Percentiles rank a stretch among this genome's conserved stretches.
Conservation (phyloP, 2,797 vertebrate genomes). For the Onychomys leucogaster region DNA sequence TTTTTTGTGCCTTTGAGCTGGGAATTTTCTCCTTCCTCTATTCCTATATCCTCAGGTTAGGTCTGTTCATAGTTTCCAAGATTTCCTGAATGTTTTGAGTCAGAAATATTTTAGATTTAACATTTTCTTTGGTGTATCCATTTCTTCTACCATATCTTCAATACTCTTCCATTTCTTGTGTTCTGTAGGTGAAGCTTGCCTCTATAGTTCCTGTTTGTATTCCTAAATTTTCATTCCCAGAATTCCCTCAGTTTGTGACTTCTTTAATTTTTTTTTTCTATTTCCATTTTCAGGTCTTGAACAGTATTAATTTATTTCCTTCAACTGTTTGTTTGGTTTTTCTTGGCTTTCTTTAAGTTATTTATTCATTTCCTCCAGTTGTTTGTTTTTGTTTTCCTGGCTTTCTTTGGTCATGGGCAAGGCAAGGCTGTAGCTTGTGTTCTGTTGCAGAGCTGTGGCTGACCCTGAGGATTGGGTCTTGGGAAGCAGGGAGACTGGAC, state of each 20-base stretch:
- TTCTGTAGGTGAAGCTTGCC: neutral
- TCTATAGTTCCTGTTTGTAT: neutral
- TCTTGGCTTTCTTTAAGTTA: neutral
- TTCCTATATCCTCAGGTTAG: neutral
- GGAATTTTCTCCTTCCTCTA: neutral
- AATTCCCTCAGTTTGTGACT: neutral
- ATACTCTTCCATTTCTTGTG: neutral
- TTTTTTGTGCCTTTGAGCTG: neutral
- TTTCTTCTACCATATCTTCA: neutral
- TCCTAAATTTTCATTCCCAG: neutral
- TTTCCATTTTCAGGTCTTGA: neutral
- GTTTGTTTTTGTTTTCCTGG: neutral
- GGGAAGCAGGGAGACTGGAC: neutral
- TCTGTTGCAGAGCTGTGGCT: neutral
- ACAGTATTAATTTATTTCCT: neutral
- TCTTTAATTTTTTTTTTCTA: neutral
- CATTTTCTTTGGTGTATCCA: neutral
- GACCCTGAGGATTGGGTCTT: neutral
- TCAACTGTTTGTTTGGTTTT: neutral
- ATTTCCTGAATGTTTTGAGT: neutral
- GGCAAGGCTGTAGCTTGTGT: neutral
- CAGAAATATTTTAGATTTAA: neutral
- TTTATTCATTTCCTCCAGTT: neutral
- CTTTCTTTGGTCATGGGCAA: neutral
- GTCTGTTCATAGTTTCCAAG: neutral